phyloP scores from a whole-genome alignment of 2,797 vertebrate species.

The Orestias chungarensis region DNA sequence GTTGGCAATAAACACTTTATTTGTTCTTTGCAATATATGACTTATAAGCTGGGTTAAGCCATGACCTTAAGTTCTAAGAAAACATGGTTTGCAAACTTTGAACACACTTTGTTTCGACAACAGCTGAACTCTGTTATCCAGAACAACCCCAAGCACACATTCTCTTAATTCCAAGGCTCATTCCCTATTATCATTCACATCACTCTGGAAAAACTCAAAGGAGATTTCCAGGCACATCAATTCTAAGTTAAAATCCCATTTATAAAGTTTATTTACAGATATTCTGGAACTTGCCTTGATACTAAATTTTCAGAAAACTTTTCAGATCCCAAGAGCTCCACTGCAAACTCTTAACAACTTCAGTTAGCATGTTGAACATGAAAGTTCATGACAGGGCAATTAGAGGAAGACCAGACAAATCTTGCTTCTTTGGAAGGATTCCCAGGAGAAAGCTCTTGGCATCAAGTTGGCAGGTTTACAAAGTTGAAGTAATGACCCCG shows the following conservation, averaged over 20 bases:
- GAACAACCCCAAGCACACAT: background rate
- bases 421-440: conserved; percentile 7
- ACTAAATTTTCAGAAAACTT: background rate
- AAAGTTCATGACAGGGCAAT: conserved; percentile 3
- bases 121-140: conserved; percentile 3
- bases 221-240: background rate
- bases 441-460: conserved; percentile 1
- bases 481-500: background rate
- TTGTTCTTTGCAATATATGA: background rate
- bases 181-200: no score
- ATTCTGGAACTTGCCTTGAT: background rate
- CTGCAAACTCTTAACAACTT: background rate
- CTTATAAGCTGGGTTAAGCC: background rate
- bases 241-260: background rate
- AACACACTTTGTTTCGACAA: background rate
- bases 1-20: background rate
- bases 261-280: background rate
- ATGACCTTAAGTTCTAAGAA: background rate
- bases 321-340: background rate
- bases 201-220: background rate
- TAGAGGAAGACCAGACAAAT: background rate
- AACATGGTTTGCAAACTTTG: background rate
- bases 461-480: background rate
- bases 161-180: background rate
- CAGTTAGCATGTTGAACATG: background rate